Evolutionary conservation across 2,797 vertebrate genomes (phyloP).

Genomic region (Parotocinclus haroldoi): DNA sequence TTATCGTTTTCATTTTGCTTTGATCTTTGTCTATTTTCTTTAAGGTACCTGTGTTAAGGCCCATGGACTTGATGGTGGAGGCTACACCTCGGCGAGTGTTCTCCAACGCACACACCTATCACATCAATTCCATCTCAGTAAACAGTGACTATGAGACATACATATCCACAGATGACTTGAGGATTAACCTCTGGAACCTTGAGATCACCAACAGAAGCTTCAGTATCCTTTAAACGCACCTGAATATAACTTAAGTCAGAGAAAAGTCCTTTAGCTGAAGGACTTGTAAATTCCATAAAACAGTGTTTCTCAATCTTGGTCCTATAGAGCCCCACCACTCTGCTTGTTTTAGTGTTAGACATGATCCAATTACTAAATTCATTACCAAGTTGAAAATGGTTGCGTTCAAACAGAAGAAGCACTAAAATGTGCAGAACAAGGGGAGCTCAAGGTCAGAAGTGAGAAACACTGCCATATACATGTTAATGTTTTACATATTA

Average conservation of each 20-base stretch:
- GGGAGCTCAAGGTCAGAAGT: too few species aligned
- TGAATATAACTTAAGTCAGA: too few species aligned
- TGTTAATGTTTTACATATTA: too few species aligned
- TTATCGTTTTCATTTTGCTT: neutral
- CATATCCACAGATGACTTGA: slow-evolving; percentile 85
- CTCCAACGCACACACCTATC: slow-evolving; percentile 84
- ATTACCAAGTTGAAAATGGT: too few species aligned
- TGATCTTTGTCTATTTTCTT: neutral
- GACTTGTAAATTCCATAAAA: neutral
- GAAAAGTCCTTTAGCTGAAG: too few species aligned
- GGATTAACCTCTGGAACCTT: slow-evolving; percentile 87
- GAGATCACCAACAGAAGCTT: slow-evolving; percentile 89
- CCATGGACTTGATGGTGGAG: slow-evolving; percentile 89
- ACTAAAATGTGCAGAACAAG: too few species aligned
- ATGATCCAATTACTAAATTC: too few species aligned
- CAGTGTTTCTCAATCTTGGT: too few species aligned
- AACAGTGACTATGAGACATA: slow-evolving; percentile 88
- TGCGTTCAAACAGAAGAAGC: too few species aligned
- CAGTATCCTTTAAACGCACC: slow-evolving; percentile 77
- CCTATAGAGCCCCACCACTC: too few species aligned
- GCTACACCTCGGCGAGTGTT: slow-evolving; percentile 81
- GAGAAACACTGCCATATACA: too few species aligned
- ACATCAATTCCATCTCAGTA: slow-evolving; percentile 89
- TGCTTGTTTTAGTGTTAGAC: too few species aligned
- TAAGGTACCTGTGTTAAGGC: slow-evolving; percentile 82